Evolutionary conservation across 2,888 invertebrate genomes (phyloP), one percentile per base, ranked within the genome.

Genomic region (Leptinotarsa tumamoca): DNA sequence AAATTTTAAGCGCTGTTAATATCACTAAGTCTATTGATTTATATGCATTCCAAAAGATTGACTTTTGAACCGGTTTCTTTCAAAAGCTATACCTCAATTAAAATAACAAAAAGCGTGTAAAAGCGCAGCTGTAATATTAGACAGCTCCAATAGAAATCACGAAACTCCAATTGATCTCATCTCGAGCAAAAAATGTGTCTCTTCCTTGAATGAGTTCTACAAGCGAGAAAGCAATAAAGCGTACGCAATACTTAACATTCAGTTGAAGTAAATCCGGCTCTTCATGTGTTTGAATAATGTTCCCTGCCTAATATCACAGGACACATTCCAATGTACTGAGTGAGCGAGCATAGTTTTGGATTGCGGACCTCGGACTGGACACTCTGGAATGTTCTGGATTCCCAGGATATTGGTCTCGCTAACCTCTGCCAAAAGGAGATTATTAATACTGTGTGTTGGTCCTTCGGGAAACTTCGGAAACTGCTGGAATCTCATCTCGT

Each of bases 351-450:
- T 85, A 84, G 84, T 84, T 86, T 80, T 78, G 84, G 87, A 87
- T 87, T 87, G 86, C 86, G 85, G 85, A 81, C 80, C 79, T 79
- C 79, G 83, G 82, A 84, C 85, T 85, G 85, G 82, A 84, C 85
- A 84, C 81, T 73, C 80, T 78, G 84, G 86, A 86, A 86, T 86
- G 84, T 74, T 67, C 77, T 52, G 74, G 78, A 78, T 80, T 79
- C 80, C 75, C 76, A 69, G 76, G 74, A 79, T 80, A 80, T 79
- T 80, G 80, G 81, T 79, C 80, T 73, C 75, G 78, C 74, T 68
- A 79, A 76, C 79, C 76, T 76, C 78, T 78, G 78, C 78, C 76
- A 73, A 69, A 66, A 74, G 71, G 77, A 71, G 77, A 74, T 74
- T 78, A 79, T 78, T 79, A 78, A 76, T 79, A 79, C 74, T 74